These are phyloP conservation scores for Lerema accius DNA, from an alignment of 1,140 invertebrate genomes.

Conservation along the genomic window DNA sequence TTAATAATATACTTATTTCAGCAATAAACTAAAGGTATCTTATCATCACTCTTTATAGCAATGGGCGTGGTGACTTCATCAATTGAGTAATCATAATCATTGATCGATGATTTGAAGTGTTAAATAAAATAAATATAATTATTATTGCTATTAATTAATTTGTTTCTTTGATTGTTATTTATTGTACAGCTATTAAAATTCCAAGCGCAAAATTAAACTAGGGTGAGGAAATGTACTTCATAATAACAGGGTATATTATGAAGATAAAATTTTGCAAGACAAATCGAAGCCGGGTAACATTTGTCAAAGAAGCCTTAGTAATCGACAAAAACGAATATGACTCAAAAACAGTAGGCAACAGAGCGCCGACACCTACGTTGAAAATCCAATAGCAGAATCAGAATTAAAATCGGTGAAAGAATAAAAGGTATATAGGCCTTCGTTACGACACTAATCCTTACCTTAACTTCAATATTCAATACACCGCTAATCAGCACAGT, in stretches of 20 bases:
- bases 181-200: no score
- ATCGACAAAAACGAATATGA: slow-evolving; percentile 17
- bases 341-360: slow-evolving; percentile 13
- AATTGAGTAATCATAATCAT: neutral
- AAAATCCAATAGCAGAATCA: neutral
- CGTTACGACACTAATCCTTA: slow-evolving; percentile 26
- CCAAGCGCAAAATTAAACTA: no score
- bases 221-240: neutral
- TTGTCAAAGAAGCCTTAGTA: slow-evolving; percentile 25
- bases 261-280: no score
- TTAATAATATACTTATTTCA: neutral
- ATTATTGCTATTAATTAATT: no score
- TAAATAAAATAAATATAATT: no score
- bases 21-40: neutral
- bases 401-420: neutral
- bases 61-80: neutral
- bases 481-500: slow-evolving; percentile 36
- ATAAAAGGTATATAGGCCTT: slow-evolving; percentile 25
- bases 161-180: no score
- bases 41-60: neutral
- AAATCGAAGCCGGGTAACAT: slow-evolving; percentile 14
- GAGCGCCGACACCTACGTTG: slow-evolving; percentile 1
- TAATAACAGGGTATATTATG: neutral
- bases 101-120: no score
- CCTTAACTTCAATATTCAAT: slow-evolving; percentile 41